Base-by-base conservation (phyloP, 2,113 vertebrate genomes). In the Platysternon megacephalum region DNA sequence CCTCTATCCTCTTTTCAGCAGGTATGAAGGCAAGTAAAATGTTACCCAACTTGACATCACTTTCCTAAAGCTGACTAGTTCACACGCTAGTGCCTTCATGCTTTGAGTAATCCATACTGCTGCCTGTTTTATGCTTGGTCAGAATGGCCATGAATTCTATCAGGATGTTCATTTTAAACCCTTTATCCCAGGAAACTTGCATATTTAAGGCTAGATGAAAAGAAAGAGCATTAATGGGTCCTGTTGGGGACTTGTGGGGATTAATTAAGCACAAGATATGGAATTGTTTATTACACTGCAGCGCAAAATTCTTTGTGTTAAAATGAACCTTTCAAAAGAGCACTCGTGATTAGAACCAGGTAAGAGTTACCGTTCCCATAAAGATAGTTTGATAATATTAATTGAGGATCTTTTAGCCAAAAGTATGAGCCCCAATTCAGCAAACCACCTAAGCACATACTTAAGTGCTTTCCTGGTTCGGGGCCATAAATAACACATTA, bases 201-300 rank as follows among this genome's bases (percentile, higher is more conserved):
- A 92, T 96, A 61, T 95, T 97, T 97, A 95, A 39, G 84, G 84
- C 85, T 96, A 96, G 96, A 96, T 97, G 97, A 96, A 97, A 97
- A 79, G 85, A 93, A 94, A 97, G 91, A 98, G 97, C 91, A 96
- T 96, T 97, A 98, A 94, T 97, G 95, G 91, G 89, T 93, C 91
- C 87, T 97, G 89, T 89, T 93, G 95, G 94, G 94, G 94, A 96
- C 95, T 95, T 91, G 88, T 82, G 91, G 90, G 93, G 96, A 98
- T 98, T 98, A 98, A 98, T 98, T 98, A 98, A 97, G 90, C 93
- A 91, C 95, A 97, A 95, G 82, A 95, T 96, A 95, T 95, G 95
- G 95, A 97, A 98, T 97, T 98, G 96, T 97, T 98, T 96, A 92
- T 95, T 97, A 94, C 91, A 79, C 97, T 94, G 94, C 87, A 79